Evolutionary conservation across 2,888 invertebrate genomes (phyloP), one percentile per base, ranked within the genome.

Genomic region (Dichetophora obliterata): DNA sequence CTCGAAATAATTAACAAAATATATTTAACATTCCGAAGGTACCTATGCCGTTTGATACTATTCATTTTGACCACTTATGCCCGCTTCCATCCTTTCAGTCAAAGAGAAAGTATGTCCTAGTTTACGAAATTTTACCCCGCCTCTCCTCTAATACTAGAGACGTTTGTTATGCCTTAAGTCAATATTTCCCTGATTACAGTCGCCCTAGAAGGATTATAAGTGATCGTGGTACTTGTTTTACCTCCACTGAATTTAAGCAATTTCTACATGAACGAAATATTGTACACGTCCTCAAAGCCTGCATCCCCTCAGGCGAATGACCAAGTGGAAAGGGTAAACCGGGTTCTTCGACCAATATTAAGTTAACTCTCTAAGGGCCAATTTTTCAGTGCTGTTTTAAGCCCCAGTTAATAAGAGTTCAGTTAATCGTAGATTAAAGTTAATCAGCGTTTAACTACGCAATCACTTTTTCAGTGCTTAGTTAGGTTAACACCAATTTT

Each of bases 181-280:
- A 79, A 31, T 81, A 80, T 52, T 79, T 78, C 54, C 37, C 68
- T n/a, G n/a, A n/a, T n/a, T n/a, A n/a, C n/a, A n/a, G n/a, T n/a
- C n/a, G n/a, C n/a, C n/a, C n/a, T n/a, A n/a, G n/a, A n/a, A n/a
- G n/a, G n/a, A n/a, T n/a, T n/a, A n/a, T n/a, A n/a, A n/a, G n/a
- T n/a, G n/a, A n/a, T n/a, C n/a, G n/a, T n/a, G n/a, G n/a, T n/a
- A n/a, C n/a, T n/a, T n/a, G n/a, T n/a, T n/a, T n/a, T n/a, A n/a
- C n/a, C n/a, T n/a, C n/a, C n/a, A n/a, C n/a, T n/a, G n/a, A n/a
- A n/a, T n/a, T n/a, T n/a, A 6, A 22, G n/a, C 57, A 68, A n/a
- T 68, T 66, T 34, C 11, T 59, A 5, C 11, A 22, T 5, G 22
- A 72, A 22, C 11, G 37, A 16, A 59, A 72, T 59, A 72, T 72